A percentile compares a stretch with the other conserved stretches of the same genome.
phyloP scores from a whole-genome alignment of 2,888 invertebrate species.

The Calameuta pallipes region DNA sequence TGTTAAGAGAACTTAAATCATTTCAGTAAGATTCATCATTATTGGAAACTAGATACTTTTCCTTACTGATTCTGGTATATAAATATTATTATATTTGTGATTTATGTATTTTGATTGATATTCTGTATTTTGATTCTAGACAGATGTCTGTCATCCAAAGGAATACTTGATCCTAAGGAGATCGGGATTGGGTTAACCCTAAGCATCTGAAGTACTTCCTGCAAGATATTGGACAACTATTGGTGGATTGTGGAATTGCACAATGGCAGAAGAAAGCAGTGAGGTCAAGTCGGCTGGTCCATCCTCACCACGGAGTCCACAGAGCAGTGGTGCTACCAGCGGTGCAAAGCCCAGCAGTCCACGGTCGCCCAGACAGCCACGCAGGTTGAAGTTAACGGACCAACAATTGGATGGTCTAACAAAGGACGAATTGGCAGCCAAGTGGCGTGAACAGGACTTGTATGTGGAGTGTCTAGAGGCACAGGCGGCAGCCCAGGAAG shows the following conservation, averaged over 20 bases:
- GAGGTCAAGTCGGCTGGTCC: constrained; percentile 56
- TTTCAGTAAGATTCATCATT: not conserved
- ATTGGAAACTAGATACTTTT: not conserved
- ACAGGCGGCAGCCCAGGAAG: constrained; percentile 81
- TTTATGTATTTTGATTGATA: not conserved
- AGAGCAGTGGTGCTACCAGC: constrained; percentile 24
- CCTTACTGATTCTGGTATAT: not conserved
- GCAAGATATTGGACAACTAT: not conserved
- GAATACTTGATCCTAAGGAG: constrained; percentile 3
- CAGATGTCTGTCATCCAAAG: constrained; percentile 12
- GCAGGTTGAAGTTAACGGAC: constrained; percentile 74
- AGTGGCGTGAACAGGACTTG: constrained; percentile 81
- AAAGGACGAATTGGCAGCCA: constrained; percentile 75
- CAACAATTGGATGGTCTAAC: constrained; percentile 75
- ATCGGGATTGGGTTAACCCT: not conserved
- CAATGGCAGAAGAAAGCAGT: constrained; percentile 59
- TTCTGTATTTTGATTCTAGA: constrained; percentile 9
- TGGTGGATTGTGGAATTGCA: not conserved
- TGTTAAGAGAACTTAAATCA: not conserved
- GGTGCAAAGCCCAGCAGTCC: constrained; percentile 67
- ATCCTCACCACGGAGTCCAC: constrained; percentile 57
- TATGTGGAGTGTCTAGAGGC: constrained; percentile 82
- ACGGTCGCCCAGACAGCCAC: constrained; percentile 66
- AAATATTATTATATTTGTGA: not conserved
- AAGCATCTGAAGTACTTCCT: not conserved